Evolutionary conservation across 2,113 vertebrate species (phyloP).

Genomic region (Excalfactoria chinensis): DNA sequence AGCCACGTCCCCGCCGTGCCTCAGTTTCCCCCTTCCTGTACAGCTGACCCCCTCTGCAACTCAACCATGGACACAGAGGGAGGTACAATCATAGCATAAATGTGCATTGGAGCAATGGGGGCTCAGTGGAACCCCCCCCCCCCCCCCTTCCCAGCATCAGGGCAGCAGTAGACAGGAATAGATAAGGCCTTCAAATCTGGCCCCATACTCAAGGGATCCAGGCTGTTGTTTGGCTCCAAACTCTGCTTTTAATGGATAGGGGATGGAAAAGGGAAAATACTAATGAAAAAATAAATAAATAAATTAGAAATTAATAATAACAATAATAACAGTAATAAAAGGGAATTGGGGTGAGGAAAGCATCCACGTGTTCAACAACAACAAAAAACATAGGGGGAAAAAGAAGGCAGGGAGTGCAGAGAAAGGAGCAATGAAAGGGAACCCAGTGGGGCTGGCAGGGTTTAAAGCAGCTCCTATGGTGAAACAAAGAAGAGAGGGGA

Average conservation of each 20-base stretch:
- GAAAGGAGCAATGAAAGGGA: conserved; percentile 13
- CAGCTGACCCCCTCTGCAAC: neutral
- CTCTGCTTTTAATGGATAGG: neutral
- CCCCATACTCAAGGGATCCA: neutral
- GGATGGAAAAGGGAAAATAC: too few relatives aligned
- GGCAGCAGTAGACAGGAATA: neutral
- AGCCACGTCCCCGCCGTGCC: neutral
- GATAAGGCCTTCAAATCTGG: conserved; percentile 31
- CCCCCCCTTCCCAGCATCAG: neutral
- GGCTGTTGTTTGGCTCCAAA: conserved; percentile 40
- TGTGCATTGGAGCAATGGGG: neutral
- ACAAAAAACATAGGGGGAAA: neutral
- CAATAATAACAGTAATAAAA: neutral
- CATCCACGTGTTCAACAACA: neutral
- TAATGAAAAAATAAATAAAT: too few relatives aligned
- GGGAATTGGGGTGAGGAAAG: neutral
- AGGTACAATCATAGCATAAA: neutral
- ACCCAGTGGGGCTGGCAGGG: conserved; percentile 14
- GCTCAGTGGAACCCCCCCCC: neutral
- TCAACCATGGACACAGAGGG: neutral
- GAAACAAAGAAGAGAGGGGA: too few relatives aligned
- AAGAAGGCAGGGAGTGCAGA: neutral
- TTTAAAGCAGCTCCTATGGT: conserved; percentile 27
- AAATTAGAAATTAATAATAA: neutral
- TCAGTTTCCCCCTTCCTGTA: conserved; percentile 14